Base-by-base conservation (phyloP, 2,113 vertebrate species). In the Chauna torquata region DNA sequence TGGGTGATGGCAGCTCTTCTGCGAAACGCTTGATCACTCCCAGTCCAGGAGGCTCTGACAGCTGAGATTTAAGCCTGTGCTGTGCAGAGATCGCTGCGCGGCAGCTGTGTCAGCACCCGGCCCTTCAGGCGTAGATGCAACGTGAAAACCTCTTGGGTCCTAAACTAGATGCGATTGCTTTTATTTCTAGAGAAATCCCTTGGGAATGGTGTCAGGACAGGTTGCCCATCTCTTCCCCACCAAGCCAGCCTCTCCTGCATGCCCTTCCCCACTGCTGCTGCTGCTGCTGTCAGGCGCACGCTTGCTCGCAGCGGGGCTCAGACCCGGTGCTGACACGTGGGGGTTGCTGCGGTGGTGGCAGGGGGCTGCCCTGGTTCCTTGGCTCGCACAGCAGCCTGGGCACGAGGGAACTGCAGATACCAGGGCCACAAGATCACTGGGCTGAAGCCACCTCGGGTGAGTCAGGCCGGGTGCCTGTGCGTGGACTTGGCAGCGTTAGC, bases 371-470 rank as follows among this genome's bases (percentile, higher is more conserved):
- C 5, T 13, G 23, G 45, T 54, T 4, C 4, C 24, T 72, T 49
- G 7, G 4, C 42, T 82, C 3, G 0, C 62, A 36, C 42, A 15
- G 55, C 86, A 84, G 34, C 68, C 79, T 30, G 38, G 68, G 64
- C 82, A 79, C 28, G 13, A 25, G 16, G 54, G 47, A 93, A 36
- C 69, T 90, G 68, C 88, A 66, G n/a, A 28, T 38, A 78, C 44
- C 47, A 5, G 59, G 42, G 38, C 12, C 79, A 94, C 94, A 97
- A 97, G 95, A 94, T 74, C 90, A 83, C 94, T 20, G 22, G 40
- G 54, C 77, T 89, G 83, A 77, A 91, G 90, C 74, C 57, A 72
- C n/a, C 49, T 38, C 0, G 0, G n/a, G 57, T 71, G 81, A 93
- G 68, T 90, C 85, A 88, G 88, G 47, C 92, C 2, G 8, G 92